phyloP scores from a whole-genome alignment of 1,140 invertebrate species.

The Rhyacophila brunnea region DNA sequence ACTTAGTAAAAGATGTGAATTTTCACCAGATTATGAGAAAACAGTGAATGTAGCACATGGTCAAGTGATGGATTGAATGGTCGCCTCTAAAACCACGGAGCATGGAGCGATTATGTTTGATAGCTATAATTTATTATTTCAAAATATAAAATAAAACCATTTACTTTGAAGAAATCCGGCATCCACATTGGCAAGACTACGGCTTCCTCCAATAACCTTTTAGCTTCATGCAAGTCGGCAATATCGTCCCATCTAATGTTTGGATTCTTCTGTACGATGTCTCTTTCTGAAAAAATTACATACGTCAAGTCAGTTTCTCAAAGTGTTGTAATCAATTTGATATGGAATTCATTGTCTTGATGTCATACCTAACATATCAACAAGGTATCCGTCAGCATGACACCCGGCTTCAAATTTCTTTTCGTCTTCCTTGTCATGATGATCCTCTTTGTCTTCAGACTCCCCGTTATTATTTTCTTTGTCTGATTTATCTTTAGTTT shows the following conservation, averaged over 20 bases:
- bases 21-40: too few relatives aligned
- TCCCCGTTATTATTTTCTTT: conserved; percentile 61
- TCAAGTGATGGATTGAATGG: too few relatives aligned
- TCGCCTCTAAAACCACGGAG: too few relatives aligned
- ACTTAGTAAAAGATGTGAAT: too few relatives aligned
- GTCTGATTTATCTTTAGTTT: conserved; percentile 51
- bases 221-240: conserved; percentile 93
- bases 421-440: conserved; percentile 73
- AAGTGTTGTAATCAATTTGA: too few relatives aligned
- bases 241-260: conserved; percentile 98
- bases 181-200: conserved; percentile 97
- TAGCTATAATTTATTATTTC: too few relatives aligned
- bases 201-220: conserved; percentile 93
- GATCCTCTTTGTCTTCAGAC: conserved; percentile 65
- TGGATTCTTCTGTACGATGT: conserved; percentile 97
- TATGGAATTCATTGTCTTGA: background rate
- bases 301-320: background rate
- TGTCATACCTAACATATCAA: conserved; percentile 80
- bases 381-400: conserved; percentile 85
- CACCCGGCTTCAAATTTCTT: conserved; percentile 88
- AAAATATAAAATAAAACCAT: background rate
- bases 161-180: conserved; percentile 95
- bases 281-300: conserved; percentile 71
- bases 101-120: too few relatives aligned
- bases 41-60: too few relatives aligned